Base-by-base conservation (phyloP, 2,797 vertebrate species). In the Rhinophrynus dorsalis region DNA sequence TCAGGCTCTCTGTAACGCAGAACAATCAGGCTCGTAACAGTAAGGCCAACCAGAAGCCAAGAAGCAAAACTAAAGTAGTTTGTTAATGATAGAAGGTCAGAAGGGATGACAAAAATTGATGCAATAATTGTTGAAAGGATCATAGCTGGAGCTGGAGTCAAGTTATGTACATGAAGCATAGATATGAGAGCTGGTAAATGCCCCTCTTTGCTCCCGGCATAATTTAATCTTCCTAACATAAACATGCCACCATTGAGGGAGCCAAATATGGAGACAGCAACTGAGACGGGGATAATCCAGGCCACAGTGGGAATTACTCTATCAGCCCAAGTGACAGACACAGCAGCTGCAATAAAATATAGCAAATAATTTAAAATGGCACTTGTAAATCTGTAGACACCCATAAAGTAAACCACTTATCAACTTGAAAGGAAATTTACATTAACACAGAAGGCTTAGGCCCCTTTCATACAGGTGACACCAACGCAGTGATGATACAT, bases 311-410 rank as follows among this genome's bases (percentile, higher is more conserved):
- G 86, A 52, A 90, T 81, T 17, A 84, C 82, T 82, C 79, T 84
- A 68, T 86, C 78, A 50, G 83, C 83, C 88, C 88, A 90, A 2
- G 83, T 83, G 54, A 89, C 79, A 42, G 83, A 87, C 60, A 89
- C 81, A 42, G 85, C 85, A 82, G 85, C 88, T 89, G 80, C 51
- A 81, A 85, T 48, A 75, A 73, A 83, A 62, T 38, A 33, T 1
- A 51, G 3, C 2, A 21, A 5, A n/a, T n/a, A n/a, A n/a, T n/a
- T n/a, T n/a, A n/a, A n/a, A n/a, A n/a, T n/a, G n/a, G n/a, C n/a
- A n/a, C n/a, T n/a, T n/a, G n/a, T n/a, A n/a, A n/a, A n/a, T n/a
- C n/a, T n/a, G n/a, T n/a, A n/a, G n/a, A n/a, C n/a, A n/a, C n/a
- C n/a, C n/a, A n/a, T n/a, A n/a, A n/a, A n/a, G n/a, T n/a, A n/a